Evolutionary conservation across 2,888 invertebrate species (phyloP), one percentile per base, ranked within the genome.

Genomic region (Eueremaeus valkanovi): DNA sequence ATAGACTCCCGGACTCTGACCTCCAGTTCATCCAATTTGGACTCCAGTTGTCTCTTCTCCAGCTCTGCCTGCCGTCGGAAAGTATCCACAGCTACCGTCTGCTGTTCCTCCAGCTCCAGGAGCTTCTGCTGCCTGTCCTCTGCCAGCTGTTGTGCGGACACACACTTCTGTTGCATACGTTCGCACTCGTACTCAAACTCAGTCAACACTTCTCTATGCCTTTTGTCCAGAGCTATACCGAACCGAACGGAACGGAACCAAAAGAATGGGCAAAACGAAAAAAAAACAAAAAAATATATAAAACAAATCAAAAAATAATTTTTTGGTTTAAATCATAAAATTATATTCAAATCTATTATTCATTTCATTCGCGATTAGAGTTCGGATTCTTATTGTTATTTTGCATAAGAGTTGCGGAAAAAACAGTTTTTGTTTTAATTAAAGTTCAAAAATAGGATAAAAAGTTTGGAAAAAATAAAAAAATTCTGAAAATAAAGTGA

Each of bases 131-230:
- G 27, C 58, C 55, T 55, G 18, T 72, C 77, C n/a, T 73, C 68
- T 2, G 75, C 68, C 42, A 75, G 51, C 29, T 16, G 49, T 21
- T 76, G 61, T 16, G 73, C 68, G 13, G 63, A 72, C 31, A 73
- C 61, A 0, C 76, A 6, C 66, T 76, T 66, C 13, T 27, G 13
- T 66, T 79, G 76, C 24, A 78, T 61, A 31, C 55, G 29, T 66
- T 77, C 73, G 42, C 76, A 77, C 68, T 76, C 77, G 40, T 77
- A 73, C 72, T 79, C 79, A 77, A 77, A 75, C 58, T 76, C 75
- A 45, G 75, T 73, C 29, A 77, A 31, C 29, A 77, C 74, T 74
- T 77, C 73, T n/a, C 51, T 55, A 24, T 77, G 77, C 8, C 75
- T 72, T 29, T 61, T 68, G 42, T 75, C 70, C n/a, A 75, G n/a